phyloP scores from a whole-genome alignment of 2,888 invertebrate species.

The Odontocolon sp. region DNA sequence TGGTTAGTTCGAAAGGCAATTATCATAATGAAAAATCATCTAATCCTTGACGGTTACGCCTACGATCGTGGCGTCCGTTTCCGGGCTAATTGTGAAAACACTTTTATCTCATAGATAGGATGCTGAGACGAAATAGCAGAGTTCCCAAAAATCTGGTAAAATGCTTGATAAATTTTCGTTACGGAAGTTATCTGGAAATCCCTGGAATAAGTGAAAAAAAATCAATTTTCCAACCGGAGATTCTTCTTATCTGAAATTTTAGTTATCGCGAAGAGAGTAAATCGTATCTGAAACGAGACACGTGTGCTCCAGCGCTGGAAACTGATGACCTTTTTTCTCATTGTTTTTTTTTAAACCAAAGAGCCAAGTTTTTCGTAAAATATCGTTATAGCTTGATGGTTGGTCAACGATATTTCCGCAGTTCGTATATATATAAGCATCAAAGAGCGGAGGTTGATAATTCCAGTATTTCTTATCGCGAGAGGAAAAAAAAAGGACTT shows the following conservation, averaged over 20 bases:
- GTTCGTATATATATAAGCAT: slow-evolving; percentile 41
- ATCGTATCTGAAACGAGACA: neutral
- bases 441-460: slow-evolving; percentile 65
- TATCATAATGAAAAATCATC: slow-evolving; percentile 8
- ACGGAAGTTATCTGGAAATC: too few species aligned
- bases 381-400: slow-evolving; percentile 3
- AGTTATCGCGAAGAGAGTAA: neutral
- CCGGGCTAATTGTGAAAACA: slow-evolving; percentile 15
- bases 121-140: too few species aligned
- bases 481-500: slow-evolving; percentile 72
- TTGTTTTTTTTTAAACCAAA: neutral
- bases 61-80: neutral
- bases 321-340: neutral
- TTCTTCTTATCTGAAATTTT: neutral
- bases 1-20: too few species aligned
- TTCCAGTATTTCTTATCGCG: slow-evolving; percentile 64
- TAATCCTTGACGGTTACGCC: slow-evolving; percentile 5
- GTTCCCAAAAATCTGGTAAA: too few species aligned
- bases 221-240: neutral
- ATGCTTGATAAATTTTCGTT: too few species aligned
- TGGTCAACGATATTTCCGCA: slow-evolving; percentile 37
- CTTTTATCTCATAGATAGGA: too few species aligned
- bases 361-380: neutral
- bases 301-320: neutral
- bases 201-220: too few species aligned